Evolutionary conservation across 2,888 invertebrate genomes (phyloP).

Genomic region (Chalcis sispes): DNA sequence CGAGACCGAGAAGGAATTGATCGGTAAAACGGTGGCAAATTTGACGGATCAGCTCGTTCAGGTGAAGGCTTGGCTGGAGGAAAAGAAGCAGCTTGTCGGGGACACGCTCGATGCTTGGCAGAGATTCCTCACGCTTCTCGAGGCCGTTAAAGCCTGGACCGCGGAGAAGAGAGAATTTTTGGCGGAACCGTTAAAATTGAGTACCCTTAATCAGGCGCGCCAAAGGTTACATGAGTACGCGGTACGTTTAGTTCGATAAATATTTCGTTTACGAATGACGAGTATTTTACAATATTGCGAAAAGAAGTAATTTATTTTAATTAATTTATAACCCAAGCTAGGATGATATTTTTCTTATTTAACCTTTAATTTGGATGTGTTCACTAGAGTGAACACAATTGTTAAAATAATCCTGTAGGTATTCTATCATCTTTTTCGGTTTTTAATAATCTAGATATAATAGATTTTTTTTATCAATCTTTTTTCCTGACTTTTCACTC

Average conservation of each 20-base stretch:
- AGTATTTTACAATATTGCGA: no score
- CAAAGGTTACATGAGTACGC: slow-evolving; percentile 92
- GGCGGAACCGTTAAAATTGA: slow-evolving; percentile 86
- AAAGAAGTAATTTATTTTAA: no score
- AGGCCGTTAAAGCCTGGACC: slow-evolving; percentile 89
- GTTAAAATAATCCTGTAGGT: no score
- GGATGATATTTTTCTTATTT: no score
- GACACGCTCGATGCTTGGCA: slow-evolving; percentile 93
- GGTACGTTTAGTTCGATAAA: slow-evolving; percentile 77
- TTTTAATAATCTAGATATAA: no score
- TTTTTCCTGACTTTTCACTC: no score
- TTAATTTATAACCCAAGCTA: no score
- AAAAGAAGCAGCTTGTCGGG: slow-evolving; percentile 88
- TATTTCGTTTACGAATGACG: no score
- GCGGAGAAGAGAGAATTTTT: slow-evolving; percentile 89
- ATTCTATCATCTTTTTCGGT: no score
- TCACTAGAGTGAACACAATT: no score
- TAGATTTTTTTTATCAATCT: no score
- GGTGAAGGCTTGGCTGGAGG: slow-evolving; percentile 87
- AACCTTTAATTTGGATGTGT: no score
- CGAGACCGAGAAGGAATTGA: slow-evolving; percentile 85
- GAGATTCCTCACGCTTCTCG: slow-evolving; percentile 88
- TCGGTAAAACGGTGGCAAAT: slow-evolving; percentile 85
- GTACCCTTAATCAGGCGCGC: slow-evolving; percentile 87
- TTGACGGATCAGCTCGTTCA: slow-evolving; percentile 88